These are phyloP conservation scores for Macrotus californicus DNA, from an alignment of 2,113 vertebrate species.

Conservation along the genomic window DNA sequence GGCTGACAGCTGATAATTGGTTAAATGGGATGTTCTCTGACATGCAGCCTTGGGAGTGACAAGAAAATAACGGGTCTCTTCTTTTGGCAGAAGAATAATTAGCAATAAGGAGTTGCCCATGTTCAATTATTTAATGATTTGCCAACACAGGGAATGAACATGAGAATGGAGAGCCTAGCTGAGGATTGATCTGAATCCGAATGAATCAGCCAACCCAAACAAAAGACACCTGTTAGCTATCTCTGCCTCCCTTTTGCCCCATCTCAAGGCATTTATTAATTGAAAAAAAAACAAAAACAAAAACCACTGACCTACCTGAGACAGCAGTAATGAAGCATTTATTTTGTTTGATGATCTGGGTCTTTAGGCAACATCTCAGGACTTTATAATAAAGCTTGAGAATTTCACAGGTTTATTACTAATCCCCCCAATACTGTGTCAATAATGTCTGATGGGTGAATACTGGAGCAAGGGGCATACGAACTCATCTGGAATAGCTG, in stretches of 20 bases:
- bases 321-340: not conserved
- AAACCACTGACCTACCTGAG: not conserved
- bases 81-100: conserved; percentile 49
- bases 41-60: conserved; percentile 10
- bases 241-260: not conserved
- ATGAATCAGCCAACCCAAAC: not conserved
- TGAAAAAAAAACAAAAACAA: not conserved
- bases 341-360: not conserved
- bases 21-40: conserved; percentile 52
- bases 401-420: not conserved
- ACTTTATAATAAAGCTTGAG: not conserved
- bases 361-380: not conserved
- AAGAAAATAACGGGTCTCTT: conserved; percentile 56
- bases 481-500: not conserved
- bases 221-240: not conserved
- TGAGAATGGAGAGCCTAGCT: not conserved
- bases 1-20: conserved; percentile 53
- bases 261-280: not conserved
- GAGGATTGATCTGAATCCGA: conserved; percentile 3
- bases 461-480: not conserved
- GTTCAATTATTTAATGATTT: conserved; percentile 60
- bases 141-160: not conserved
- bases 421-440: not conserved
- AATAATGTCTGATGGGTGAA: not conserved
- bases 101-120: conserved; percentile 20